Percentiles rank a stretch among this genome's conserved stretches.
phyloP scores from a whole-genome alignment of 2,888 invertebrate genomes.

The Synergus gifuensis region DNA sequence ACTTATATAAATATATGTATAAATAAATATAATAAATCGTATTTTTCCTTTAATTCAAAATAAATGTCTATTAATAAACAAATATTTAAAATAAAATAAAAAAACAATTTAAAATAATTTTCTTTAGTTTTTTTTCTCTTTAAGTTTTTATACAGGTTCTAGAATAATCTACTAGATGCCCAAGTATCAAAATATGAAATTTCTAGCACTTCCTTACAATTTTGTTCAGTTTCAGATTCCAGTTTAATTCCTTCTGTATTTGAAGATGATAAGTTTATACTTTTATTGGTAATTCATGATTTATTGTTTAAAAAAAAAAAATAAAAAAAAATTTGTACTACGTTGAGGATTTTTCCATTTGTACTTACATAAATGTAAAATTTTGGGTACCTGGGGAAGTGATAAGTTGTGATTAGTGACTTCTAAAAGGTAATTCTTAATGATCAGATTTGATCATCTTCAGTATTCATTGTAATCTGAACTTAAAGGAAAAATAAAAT shows the following conservation, averaged over 20 bases:
- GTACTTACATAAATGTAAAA: conserved; percentile 14
- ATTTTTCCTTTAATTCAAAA: no score
- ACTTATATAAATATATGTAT: background rate
- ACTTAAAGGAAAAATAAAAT: conserved; percentile 55
- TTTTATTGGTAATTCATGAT: conserved; percentile 44
- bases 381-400: conserved; percentile 13
- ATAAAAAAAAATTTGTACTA: conserved; percentile 37
- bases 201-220: conserved; percentile 15
- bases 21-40: background rate
- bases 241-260: conserved; percentile 37
- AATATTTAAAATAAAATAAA: no score
- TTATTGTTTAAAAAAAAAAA: conserved; percentile 41
- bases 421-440: background rate
- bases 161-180: conserved; percentile 20
- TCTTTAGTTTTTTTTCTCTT: background rate
- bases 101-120: background rate
- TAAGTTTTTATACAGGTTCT: conserved; percentile 6
- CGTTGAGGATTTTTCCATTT: conserved; percentile 40
- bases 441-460: conserved; percentile 37
- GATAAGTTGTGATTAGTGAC: conserved; percentile 28
- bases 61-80: no score
- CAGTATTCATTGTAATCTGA: conserved; percentile 55
- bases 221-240: conserved; percentile 23
- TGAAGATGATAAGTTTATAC: conserved; percentile 40
- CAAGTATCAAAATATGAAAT: conserved; percentile 25